These are phyloP conservation scores for Marcusenius ussheri DNA, from an alignment of 2,113 vertebrate species.

Conservation along the genomic window DNA sequence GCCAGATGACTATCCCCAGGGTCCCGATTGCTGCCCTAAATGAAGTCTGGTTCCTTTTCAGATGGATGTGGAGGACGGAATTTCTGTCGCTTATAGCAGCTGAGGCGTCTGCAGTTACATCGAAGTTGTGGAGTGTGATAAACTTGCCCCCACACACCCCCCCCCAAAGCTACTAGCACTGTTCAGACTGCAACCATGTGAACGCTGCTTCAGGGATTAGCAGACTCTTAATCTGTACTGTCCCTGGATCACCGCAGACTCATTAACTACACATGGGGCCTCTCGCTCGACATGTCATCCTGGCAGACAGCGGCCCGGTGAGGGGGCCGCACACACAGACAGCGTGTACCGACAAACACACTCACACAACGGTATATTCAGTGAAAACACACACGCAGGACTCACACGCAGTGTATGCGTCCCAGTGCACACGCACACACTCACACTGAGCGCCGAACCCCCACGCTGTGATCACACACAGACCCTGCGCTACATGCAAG, in stretches of 20 bases:
- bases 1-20: neutral
- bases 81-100: neutral
- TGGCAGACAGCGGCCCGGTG: neutral
- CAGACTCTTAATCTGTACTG: neutral
- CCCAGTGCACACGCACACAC: neutral
- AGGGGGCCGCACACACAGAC: neutral
- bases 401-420: neutral
- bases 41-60: neutral
- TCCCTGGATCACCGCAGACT: neutral
- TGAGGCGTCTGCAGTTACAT: neutral
- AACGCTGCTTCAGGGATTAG: neutral
- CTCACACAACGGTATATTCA: neutral
- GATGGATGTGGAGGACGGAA: neutral
- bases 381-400: neutral
- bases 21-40: neutral
- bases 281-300: neutral
- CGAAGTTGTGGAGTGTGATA: neutral
- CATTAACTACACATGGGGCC: neutral
- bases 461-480: neutral
- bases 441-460: neutral
- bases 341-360: neutral
- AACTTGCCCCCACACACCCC: neutral
- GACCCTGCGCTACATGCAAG: neutral
- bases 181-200: neutral
- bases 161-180: neutral